Evolutionary conservation across 2,113 vertebrate genomes (phyloP).

Genomic region (Azemiops feae): DNA sequence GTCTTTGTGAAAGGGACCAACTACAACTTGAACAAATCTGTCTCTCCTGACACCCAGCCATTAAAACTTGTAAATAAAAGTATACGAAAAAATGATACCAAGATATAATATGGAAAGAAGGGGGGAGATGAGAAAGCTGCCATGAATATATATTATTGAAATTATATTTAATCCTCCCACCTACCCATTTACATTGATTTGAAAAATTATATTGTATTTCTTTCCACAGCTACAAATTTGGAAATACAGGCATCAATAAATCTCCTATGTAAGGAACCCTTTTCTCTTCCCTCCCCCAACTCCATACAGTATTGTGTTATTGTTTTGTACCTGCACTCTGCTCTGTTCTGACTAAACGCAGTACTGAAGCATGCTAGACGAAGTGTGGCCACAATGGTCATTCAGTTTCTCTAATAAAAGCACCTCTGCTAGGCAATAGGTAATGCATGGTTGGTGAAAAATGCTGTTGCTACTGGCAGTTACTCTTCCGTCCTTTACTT

Average conservation of each 20-base stretch:
- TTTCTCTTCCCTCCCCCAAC: not conserved
- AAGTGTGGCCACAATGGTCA: slow-evolving; percentile 47
- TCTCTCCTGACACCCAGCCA: not conserved
- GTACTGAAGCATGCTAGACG: slow-evolving; percentile 16
- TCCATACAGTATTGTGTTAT: not conserved
- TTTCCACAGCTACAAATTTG: slow-evolving; percentile 37
- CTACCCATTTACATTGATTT: slow-evolving; percentile 36
- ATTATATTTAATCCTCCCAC: slow-evolving; percentile 35
- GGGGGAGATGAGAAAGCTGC: not conserved
- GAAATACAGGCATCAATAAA: slow-evolving; percentile 32
- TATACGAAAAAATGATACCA: slow-evolving; percentile 18
- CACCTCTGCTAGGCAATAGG: slow-evolving; percentile 53
- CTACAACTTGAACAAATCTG: not conserved
- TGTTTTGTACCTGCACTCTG: slow-evolving; percentile 38
- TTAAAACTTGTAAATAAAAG: not conserved
- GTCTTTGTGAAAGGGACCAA: not conserved
- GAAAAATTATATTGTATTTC: slow-evolving; percentile 26
- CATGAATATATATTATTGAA: slow-evolving; percentile 38
- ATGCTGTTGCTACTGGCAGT: not conserved
- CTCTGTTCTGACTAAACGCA: slow-evolving; percentile 41
- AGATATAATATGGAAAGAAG: not conserved
- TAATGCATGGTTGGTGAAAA: slow-evolving; percentile 45
- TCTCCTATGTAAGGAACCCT: slow-evolving; percentile 13
- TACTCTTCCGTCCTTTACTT: not conserved
- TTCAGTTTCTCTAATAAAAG: slow-evolving; percentile 54